Evolutionary conservation across 2,888 invertebrate species (phyloP), one percentile per base, ranked within the genome.

Genomic region (Slavum lentiscoides): DNA sequence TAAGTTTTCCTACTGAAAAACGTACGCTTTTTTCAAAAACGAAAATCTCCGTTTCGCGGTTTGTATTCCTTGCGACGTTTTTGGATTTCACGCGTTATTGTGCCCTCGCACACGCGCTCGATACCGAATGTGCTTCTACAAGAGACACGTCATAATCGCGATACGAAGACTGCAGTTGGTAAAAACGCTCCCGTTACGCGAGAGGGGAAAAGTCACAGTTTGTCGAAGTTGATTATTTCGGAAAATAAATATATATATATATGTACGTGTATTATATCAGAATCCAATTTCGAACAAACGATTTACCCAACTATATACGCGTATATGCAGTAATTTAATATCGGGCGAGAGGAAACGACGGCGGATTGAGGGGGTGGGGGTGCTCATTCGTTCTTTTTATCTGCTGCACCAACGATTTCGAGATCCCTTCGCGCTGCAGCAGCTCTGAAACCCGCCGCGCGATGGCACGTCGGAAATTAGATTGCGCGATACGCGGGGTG

Each of bases 241-340:
- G 17, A 76, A 66, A 70, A 58, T 58, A 69, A 68, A 49, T 23
- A 30, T 6, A 30, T 30, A 30, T 30, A 49, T 23, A 30, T 6
- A 30, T 30, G 4, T 30, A 30, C 30, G 4, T 4, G 30, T 30
- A 68, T 39, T 21, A 30, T 59, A 75, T 75, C 67, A 67, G 68
- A 76, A 76, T 68, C 75, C 75, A 68, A 76, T 76, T 76, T 68
- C n/a, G 15, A 59, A 68, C 75, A 30, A 59, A 43, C 67, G 75
- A 68, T 68, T 67, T 59, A 59, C 58, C 30, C 67, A 67, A 67
- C 75, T 67, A 49, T 15, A 49, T 11, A 11, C 43, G 2, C 17
- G 7, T 53, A 23, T 53, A 19, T 19, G 17, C 19, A n/a, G 70
- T 70, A 74, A 74, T 74, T 76, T 68, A 59, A 76, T 68, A 68